A percentile compares a stretch with the other conserved stretches of the same genome.
Evolutionary conservation across 2,797 vertebrate genomes (phyloP).

Genomic region (Acridotheres tristis): DNA sequence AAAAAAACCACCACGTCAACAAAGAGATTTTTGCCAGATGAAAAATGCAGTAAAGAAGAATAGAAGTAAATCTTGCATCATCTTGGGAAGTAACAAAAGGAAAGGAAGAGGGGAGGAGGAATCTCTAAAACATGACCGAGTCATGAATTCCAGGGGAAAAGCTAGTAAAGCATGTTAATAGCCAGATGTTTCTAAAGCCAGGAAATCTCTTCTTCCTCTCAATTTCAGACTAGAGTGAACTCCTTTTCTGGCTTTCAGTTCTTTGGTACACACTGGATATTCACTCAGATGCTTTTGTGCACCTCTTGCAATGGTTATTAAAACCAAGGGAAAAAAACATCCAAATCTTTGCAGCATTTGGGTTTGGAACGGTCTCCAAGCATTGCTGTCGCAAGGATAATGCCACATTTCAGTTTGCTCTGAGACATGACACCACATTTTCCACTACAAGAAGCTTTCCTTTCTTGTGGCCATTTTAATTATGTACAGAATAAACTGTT

Average conservation of each 20-base stretch:
- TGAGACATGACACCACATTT: neutral
- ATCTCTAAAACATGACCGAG: neutral
- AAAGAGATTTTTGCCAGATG: neutral
- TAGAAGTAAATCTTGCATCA: neutral
- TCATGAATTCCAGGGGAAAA: neutral
- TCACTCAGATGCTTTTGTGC: neutral
- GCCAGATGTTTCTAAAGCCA: neutral
- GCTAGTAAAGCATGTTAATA: neutral
- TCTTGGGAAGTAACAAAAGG: neutral
- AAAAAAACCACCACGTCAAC: neutral
- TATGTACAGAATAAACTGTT: neutral
- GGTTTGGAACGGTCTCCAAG: neutral
- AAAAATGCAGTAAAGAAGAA: neutral
- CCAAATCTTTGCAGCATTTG: neutral
- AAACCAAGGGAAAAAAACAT: neutral
- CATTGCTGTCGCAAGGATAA: neutral
- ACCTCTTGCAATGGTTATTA: neutral
- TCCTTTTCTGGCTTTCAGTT: neutral
- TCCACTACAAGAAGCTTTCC: neutral
- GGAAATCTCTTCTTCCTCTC: neutral
- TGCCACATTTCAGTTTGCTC: neutral
- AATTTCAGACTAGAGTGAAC: neutral
- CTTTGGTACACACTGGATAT: neutral
- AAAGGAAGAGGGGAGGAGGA: neutral
- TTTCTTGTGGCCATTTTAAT: conserved; percentile 14